phyloP scores from a whole-genome alignment of 1,140 invertebrate species.

The Drosophila nebulosa region DNA sequence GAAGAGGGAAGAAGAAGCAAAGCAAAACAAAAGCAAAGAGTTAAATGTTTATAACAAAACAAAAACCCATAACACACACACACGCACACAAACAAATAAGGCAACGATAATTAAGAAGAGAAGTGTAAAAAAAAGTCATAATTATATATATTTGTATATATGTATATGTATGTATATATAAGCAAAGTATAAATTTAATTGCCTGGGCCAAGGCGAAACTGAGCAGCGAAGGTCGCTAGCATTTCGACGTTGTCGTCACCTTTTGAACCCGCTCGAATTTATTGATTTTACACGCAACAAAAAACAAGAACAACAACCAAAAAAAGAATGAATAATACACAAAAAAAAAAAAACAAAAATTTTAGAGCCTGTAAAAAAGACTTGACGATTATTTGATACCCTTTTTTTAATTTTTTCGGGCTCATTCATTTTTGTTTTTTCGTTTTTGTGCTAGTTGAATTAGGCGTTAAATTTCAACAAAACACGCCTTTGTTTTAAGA shows the following conservation, averaged over 20 bases:
- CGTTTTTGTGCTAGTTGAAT: no score
- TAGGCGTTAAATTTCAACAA: no score
- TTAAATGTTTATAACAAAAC: conserved; percentile 8
- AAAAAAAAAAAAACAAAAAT: neutral
- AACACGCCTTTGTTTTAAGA: no score
- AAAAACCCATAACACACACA: neutral
- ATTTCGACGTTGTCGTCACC: conserved; percentile 71
- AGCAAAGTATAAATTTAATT: conserved; percentile 18
- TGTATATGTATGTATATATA: neutral
- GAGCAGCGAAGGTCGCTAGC: conserved; percentile 53
- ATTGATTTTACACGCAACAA: conserved; percentile 65
- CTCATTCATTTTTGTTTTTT: no score
- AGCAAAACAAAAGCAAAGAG: neutral
- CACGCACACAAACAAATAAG: neutral
- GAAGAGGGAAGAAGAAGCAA: neutral
- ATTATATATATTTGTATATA: neutral
- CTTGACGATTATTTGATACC: neutral
- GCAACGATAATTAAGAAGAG: conserved; percentile 31
- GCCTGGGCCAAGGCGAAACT: conserved; percentile 15
- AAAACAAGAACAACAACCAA: conserved; percentile 16
- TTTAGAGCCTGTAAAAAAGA: no score
- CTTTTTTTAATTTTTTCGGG: no score
- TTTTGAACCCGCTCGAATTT: conserved; percentile 75
- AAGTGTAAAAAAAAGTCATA: conserved; percentile 18
- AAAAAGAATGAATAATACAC: conserved; percentile 22